phyloP scores from a whole-genome alignment of 1,140 invertebrate genomes.

The Macrocentrus cingulum region DNA sequence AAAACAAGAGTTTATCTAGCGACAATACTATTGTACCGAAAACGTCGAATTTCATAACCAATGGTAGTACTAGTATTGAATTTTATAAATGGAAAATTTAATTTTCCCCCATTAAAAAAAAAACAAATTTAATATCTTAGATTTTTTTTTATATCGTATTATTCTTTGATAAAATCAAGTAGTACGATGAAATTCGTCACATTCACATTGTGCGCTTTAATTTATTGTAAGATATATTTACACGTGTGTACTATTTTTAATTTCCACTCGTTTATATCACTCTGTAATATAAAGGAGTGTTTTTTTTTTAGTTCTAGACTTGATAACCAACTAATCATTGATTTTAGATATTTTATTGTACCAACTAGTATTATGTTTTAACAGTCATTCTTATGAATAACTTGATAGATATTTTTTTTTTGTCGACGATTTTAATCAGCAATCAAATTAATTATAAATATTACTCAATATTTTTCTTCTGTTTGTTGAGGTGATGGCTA shows the following conservation, averaged over 20 bases:
- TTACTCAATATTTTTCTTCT: too few relatives aligned
- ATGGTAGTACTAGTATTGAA: too few relatives aligned
- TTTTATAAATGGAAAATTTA: too few relatives aligned
- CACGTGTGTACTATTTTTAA: neutral
- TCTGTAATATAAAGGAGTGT: too few relatives aligned
- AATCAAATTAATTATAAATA: too few relatives aligned
- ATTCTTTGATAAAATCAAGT: neutral
- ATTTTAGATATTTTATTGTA: too few relatives aligned
- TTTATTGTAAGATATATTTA: constrained; percentile 6
- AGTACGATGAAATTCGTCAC: constrained; percentile 8
- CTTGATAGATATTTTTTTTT: neutral
- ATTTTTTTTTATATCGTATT: neutral
- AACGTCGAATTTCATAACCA: constrained; percentile 8
- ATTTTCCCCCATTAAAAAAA: neutral
- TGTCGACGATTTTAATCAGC: neutral
- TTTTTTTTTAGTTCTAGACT: too few relatives aligned
- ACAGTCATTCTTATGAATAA: too few relatives aligned
- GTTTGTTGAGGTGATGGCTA: constrained; percentile 14
- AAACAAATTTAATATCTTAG: neutral
- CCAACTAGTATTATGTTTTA: too few relatives aligned
- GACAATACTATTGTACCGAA: neutral
- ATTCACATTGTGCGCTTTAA: constrained; percentile 6
- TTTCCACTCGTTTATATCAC: neutral
- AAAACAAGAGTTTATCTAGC: neutral
- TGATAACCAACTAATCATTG: too few relatives aligned